Base-by-base conservation (phyloP, 2,797 vertebrate species). In the Margarornis squamiger region DNA sequence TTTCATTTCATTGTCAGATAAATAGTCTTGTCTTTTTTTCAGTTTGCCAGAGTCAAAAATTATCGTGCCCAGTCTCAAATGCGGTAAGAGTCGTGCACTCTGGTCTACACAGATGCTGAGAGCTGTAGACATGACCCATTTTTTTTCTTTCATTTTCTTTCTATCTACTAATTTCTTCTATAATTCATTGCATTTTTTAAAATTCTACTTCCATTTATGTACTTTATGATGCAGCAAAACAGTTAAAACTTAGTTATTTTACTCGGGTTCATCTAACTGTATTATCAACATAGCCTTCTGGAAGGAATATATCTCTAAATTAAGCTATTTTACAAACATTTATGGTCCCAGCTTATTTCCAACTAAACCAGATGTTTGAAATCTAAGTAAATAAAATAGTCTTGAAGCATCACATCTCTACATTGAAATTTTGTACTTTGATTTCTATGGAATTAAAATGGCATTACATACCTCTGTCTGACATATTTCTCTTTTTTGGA, bases 341-440 rank as follows among this genome's bases (percentile, higher is more conserved):
- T 82, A 19, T 86, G 32, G 21, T 75, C 49, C 20, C 21, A 61
- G 7, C 34, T 76, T 54, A 49, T 71, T 92, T 86, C 34, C 36
- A 88, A 7, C 38, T 77, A 38, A 83, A 83, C 4, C 2, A 21
- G 52, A 34, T 12, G 61, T 81, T 76, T 78, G 51, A 81, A 92
- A 55, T 54, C 55, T 58, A 62, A 67, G 81, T 90, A 72, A 81
- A 90, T 90, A 72, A 81, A 90, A 86, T 61, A 75, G 14, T 34
- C 68, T 80, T 72, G 63, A 68, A 84, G 10, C 15, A 36, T 72
- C 73, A 4, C 14, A 36, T 68, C 18, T 66, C 51, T 84, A 36
- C 54, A 24, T 88, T 72, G 67, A 52, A 73, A 43, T 62, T 57
- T 61, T 59, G 9, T 57, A 32, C 9, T 71, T 67, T 49, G 21